Evolutionary conservation across 2,888 invertebrate genomes (phyloP), one percentile per base, ranked within the genome.

Genomic region (Amorpha juglandis): DNA sequence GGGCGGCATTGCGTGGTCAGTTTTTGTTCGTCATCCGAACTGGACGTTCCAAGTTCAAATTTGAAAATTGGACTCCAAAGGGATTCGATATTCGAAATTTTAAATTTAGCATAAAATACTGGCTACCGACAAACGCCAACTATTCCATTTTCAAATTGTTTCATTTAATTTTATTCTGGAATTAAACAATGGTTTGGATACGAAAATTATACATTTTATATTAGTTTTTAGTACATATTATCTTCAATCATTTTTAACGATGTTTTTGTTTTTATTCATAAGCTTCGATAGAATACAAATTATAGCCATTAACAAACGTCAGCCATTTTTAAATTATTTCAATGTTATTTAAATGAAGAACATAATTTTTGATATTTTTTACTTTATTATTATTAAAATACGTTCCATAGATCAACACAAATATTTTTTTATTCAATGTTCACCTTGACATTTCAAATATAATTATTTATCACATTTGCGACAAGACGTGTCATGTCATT

Each of bases 21-120:
- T 93, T 93, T 93, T 93, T 93, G 92, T 84, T 76, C 89, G 82
- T 87, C 91, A 90, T 89, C 88, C 88, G 80, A 91, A 91, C 92
- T 92, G 92, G 92, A 91, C 92, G 91, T 88, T 88, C 91, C 92
- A 92, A 91, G 92, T 92, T 92, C 92, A 92, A 92, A 92, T 92
- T 92, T 91, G 91, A 92, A 92, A 92, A 93, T 92, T 91, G 90
- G 89, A 90, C 88, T 82, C 82, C 86, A 83, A 85, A 79, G 77
- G 81, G 83, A 82, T 89, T 89, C 90, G 87, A 92, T 90, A 89
- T 92, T 91, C 91, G 88, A 89, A 90, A 89, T 90, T 89, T 88
- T 73, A 85, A 90, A 83, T 86, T 88, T 85, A 87, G 79, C 84
- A 90, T 88, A 86, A 90, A 90, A 89, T 81, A 71, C 81, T 75